These are phyloP conservation scores for Benthosema pterotum DNA, from an alignment of 2,797 vertebrate species.

Conservation along the genomic window DNA sequence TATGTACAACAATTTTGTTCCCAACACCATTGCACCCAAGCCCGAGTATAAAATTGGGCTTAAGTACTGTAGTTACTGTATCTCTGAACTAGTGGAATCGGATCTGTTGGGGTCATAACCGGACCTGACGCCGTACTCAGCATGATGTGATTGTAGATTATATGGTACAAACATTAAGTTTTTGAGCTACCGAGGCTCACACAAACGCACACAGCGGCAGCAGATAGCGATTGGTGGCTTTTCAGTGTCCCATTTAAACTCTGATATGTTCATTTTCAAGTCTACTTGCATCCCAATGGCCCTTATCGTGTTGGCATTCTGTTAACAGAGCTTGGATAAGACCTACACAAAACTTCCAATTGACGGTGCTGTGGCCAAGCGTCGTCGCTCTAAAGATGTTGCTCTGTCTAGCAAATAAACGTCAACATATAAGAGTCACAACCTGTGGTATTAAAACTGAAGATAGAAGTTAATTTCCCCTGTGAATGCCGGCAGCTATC, in stretches of 20 bases:
- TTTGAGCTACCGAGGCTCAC: neutral
- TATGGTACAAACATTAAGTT: too few species aligned
- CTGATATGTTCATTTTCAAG: slow-evolving; percentile 8
- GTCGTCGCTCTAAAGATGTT: neutral
- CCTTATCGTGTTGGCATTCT: slow-evolving; percentile 5
- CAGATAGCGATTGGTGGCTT: neutral
- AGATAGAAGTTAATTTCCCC: slow-evolving; percentile 42
- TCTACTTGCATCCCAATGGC: slow-evolving; percentile 9
- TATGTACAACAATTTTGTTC: too few species aligned
- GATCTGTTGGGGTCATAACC: too few species aligned
- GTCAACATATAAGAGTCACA: neutral
- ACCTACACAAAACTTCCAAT: neutral
- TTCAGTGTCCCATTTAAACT: slow-evolving; percentile 7
- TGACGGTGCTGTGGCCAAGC: neutral
- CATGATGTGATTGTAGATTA: too few species aligned
- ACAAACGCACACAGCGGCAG: neutral
- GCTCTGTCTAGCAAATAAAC: neutral
- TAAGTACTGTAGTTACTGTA: too few species aligned
- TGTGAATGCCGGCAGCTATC: slow-evolving; percentile 22
- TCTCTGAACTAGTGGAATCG: too few species aligned
- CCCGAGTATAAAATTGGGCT: too few species aligned
- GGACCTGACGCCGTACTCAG: too few species aligned
- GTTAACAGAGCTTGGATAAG: neutral
- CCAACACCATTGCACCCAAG: too few species aligned
- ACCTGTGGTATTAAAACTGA: slow-evolving; percentile 1